Evolutionary conservation across 1,140 invertebrate species (phyloP), one percentile per base, ranked within the genome.

Genomic region (Drosophila cardini): DNA sequence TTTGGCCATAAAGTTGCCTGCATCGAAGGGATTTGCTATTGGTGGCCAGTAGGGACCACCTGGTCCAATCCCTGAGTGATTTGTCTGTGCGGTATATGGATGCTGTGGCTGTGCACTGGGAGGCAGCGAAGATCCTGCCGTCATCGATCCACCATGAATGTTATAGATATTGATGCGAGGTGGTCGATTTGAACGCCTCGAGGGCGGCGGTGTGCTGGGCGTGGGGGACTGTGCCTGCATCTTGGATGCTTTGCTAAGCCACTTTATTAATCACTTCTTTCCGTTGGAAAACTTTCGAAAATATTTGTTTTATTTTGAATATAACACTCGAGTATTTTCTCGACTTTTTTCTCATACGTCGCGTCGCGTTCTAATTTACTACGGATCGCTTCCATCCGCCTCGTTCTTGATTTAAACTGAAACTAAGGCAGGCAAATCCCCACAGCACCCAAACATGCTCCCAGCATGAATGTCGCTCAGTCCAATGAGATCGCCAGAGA

Each of bases 1-100:
- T 57, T 95, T 94, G 80, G 96, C 95, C 92, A 96, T 94, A 80
- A 96, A 96, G 43, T 95, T 95, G 5, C 95, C 95, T 0, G 95
- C 95, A 56, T 94, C 95, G 57, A 94, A 94, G 3, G 93, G 94
- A 80, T 94, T 94, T 43, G 92, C 93, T 56, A 93, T 93, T 0
- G 92, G 93, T 36, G 92, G 92, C 69, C 90, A 90, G 56, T 93
- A 92, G 9, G 91, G 93, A 7, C 78, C 78, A 2, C 55, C 43
- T 0, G 64, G 52, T 0, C 63, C 69, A 4, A 53, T 60, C n/a
- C 60, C 64, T 18, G 78, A 80, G 26, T 65, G 78, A 57, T 85
- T 85, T 9, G 89, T 89, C 30, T 89, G 84, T 11, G 89, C 46
- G 15, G 89, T 86, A 5, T 76, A 72, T 0, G 81, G 90, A 7